A percentile compares a stretch with the other conserved stretches of the same genome.
phyloP scores from a whole-genome alignment of 2,797 vertebrate genomes.

The Zalophus californianus region DNA sequence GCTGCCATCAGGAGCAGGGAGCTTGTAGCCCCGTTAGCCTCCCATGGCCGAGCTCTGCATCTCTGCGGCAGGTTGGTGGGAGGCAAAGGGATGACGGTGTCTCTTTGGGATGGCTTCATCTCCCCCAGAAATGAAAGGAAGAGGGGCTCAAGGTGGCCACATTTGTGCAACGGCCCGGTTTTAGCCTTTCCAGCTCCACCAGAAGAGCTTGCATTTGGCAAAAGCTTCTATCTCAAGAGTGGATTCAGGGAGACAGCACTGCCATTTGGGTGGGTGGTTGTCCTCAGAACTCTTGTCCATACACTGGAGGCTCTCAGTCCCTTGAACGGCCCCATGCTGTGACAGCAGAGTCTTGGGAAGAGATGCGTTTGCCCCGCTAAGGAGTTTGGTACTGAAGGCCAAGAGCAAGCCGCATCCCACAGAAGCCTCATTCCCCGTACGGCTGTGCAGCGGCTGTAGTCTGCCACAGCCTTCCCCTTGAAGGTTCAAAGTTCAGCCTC shows the following conservation, averaged over 20 bases:
- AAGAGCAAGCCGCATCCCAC: background rate
- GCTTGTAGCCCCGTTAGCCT: background rate
- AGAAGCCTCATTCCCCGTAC: background rate
- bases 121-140: background rate
- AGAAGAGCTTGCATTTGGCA: background rate
- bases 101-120: background rate
- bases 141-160: background rate
- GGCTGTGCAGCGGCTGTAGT: background rate
- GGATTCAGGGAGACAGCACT: background rate
- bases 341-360: background rate
- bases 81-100: background rate
- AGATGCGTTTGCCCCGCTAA: no score
- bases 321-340: background rate
- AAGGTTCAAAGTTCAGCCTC: background rate
- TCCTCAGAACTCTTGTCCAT: background rate
- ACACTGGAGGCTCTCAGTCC: fast-evolving
- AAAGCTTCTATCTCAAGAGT: background rate
- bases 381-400: background rate
- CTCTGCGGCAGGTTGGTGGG: background rate
- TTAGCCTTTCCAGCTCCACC: background rate
- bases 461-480: background rate
- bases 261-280: background rate
- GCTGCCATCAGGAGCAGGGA: background rate
- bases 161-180: background rate
- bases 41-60: background rate